Conservation (phyloP, 2,888 invertebrate genomes). For the Eupithecia insigniata region DNA sequence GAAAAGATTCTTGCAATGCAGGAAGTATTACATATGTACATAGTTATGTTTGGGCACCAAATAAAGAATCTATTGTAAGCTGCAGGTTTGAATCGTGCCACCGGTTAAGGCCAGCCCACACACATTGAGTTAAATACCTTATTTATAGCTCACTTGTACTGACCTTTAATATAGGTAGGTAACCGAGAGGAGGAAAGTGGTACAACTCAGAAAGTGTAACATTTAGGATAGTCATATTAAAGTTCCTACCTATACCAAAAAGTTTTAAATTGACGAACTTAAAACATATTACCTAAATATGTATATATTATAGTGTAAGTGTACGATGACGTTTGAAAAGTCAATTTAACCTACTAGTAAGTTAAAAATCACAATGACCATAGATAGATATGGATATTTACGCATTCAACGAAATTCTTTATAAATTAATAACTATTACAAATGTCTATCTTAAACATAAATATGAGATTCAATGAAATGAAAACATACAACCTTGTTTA, state of each 20-base stretch:
- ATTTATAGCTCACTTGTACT: conserved; percentile 75
- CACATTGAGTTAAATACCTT: conserved; percentile 79
- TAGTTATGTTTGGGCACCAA: conserved; percentile 1
- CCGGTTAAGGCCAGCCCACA: conserved; percentile 75
- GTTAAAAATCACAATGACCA: neutral
- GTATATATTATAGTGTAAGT: too few relatives aligned
- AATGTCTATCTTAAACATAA: too few relatives aligned
- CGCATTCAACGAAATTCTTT: too few relatives aligned
- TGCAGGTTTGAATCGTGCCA: conserved; percentile 63
- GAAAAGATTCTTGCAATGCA: neutral
- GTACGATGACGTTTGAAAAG: neutral
- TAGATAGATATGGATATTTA: neutral
- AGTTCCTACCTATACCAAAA: neutral
- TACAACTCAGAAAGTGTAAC: conserved; percentile 34
- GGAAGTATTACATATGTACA: neutral
- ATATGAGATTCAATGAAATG: too few relatives aligned
- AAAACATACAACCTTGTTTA: too few relatives aligned
- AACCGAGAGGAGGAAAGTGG: conserved; percentile 40
- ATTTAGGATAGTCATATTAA: neutral
- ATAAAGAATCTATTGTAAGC: conserved; percentile 67
- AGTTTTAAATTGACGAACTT: too few relatives aligned
- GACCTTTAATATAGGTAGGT: conserved; percentile 64
- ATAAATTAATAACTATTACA: too few relatives aligned
- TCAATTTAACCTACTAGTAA: neutral
- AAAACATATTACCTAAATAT: too few relatives aligned